phyloP scores from a whole-genome alignment of 2,888 invertebrate genomes.

The Ectemnius lituratus region DNA sequence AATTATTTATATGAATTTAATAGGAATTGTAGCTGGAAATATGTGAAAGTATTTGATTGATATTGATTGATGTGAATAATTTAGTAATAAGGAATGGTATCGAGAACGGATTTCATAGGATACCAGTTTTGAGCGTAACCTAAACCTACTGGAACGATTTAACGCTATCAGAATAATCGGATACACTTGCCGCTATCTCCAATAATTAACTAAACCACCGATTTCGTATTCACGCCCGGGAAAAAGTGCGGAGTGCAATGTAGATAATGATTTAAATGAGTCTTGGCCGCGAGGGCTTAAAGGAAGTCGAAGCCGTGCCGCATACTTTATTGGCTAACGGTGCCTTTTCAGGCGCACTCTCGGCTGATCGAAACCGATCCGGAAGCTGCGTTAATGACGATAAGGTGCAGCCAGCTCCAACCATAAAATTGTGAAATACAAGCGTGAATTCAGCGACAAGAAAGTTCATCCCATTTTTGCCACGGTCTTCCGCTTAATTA shows the following conservation, averaged over 20 bases:
- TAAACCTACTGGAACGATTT: too few relatives aligned
- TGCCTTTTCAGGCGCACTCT: constrained; percentile 25
- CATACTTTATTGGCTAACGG: constrained; percentile 31
- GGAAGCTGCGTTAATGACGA: not conserved
- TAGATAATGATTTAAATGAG: not conserved
- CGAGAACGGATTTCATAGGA: too few relatives aligned
- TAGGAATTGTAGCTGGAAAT: too few relatives aligned
- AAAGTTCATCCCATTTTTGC: constrained; percentile 66
- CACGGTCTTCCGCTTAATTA: constrained; percentile 56
- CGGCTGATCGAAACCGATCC: constrained; percentile 25
- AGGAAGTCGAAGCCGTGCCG: constrained; percentile 11
- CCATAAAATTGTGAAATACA: not conserved
- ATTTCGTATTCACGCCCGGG: not conserved
- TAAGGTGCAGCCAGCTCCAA: not conserved
- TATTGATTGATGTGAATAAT: too few relatives aligned
- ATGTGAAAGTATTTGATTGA: too few relatives aligned
- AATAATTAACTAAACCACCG: not conserved
- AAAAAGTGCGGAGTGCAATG: not conserved
- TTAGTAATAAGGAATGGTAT: too few relatives aligned
- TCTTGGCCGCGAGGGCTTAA: not conserved
- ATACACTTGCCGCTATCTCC: constrained; percentile 1
- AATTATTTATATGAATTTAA: too few relatives aligned
- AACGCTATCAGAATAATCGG: too few relatives aligned
- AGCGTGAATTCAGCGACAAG: constrained; percentile 32
- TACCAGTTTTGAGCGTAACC: too few relatives aligned